Conservation (phyloP, 2,888 invertebrate genomes). For the Eupithecia dodoneata region DNA sequence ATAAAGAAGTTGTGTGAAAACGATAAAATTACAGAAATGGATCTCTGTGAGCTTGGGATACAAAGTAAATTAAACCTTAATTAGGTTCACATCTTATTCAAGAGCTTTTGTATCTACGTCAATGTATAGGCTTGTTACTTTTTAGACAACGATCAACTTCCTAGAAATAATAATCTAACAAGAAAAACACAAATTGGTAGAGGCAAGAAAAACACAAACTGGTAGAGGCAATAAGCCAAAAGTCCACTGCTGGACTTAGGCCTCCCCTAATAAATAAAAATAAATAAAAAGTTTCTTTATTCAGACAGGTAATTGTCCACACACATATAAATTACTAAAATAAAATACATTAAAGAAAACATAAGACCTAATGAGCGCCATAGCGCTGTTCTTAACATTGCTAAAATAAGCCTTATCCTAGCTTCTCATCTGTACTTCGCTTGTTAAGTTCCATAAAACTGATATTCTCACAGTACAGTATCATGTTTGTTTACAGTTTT, state of each 20-base stretch:
- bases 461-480: conserved; percentile 58
- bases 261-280: too few species aligned
- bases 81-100: neutral
- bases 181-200: neutral
- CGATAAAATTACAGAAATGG: neutral
- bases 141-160: neutral
- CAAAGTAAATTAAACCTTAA: neutral
- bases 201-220: neutral
- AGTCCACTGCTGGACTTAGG: too few species aligned
- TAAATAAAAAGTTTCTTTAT: too few species aligned
- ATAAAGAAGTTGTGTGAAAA: too few species aligned
- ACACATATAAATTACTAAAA: too few species aligned
- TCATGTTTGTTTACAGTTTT: conserved; percentile 77
- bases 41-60: neutral
- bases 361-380: too few species aligned
- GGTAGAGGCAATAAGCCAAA: neutral
- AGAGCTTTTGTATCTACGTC: neutral
- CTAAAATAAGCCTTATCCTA: neutral
- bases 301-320: too few species aligned
- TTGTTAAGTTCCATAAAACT: neutral
- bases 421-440: neutral
- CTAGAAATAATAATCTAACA: neutral
- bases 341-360: too few species aligned
- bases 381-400: too few species aligned
- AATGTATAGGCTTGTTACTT: neutral